Conservation (phyloP, 2,888 invertebrate species). For the Stomorhina lunata region DNA sequence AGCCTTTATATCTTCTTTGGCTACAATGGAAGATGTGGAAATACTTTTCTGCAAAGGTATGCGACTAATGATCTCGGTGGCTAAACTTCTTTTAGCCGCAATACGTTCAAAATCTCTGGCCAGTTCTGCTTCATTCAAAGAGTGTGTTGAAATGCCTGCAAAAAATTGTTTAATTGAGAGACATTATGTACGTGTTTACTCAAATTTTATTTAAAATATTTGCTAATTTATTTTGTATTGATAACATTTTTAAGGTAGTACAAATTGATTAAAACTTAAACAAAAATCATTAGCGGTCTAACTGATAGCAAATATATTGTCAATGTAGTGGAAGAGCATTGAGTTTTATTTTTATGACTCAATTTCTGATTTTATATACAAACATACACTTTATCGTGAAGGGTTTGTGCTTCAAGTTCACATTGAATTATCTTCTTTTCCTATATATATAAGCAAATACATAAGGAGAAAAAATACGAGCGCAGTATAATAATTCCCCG, state of each 20-base stretch:
- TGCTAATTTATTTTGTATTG: neutral
- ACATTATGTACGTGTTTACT: neutral
- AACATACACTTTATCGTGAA: slow-evolving; percentile 22
- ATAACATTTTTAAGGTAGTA: neutral
- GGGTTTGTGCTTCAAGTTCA: too few species aligned
- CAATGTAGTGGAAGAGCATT: neutral
- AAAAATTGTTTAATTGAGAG: slow-evolving; percentile 22
- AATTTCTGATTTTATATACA: neutral
- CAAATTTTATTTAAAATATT: neutral
- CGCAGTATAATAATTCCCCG: too few species aligned
- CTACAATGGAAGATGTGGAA: slow-evolving; percentile 93
- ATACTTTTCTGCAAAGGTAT: slow-evolving; percentile 93
- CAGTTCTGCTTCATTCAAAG: slow-evolving; percentile 92
- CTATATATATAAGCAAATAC: too few species aligned
- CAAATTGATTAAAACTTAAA: neutral
- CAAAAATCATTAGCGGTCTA: neutral
- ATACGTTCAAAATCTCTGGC: slow-evolving; percentile 81
- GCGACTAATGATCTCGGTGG: slow-evolving; percentile 82
- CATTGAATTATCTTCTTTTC: too few species aligned
- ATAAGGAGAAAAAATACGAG: too few species aligned
- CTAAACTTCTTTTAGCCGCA: slow-evolving; percentile 79
- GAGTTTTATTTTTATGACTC: neutral
- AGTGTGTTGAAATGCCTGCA: slow-evolving; percentile 85
- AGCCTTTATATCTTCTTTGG: slow-evolving; percentile 81
- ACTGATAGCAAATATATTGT: neutral